Evolutionary conservation across 1,140 invertebrate species (phyloP).

Genomic region (Medauroidea extradentata): DNA sequence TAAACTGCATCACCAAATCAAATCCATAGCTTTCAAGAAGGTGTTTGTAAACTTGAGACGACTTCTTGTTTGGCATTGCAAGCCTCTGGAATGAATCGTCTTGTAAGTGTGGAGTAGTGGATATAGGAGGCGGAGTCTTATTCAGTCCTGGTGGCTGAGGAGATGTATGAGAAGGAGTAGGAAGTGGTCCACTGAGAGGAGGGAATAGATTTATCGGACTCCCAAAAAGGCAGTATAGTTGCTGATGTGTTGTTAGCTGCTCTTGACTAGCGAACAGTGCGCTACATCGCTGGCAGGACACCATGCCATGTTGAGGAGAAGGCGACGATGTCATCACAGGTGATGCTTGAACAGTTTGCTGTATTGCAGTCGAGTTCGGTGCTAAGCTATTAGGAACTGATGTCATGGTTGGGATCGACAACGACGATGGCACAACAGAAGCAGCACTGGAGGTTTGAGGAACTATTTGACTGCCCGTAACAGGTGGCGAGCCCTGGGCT

Average conservation of each 20-base stretch:
- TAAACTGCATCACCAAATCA: conserved; percentile 94
- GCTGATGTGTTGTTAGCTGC: conserved; percentile 75
- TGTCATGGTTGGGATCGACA: conserved; percentile 23
- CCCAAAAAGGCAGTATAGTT: conserved; percentile 73
- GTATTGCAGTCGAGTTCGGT: conserved; percentile 23
- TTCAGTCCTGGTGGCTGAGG: conserved; percentile 19
- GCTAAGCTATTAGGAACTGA: conserved; percentile 36
- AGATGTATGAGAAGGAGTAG: conserved; percentile 27
- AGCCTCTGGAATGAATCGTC: conserved; percentile 19
- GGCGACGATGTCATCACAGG: conserved; percentile 27
- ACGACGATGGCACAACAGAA: neutral
- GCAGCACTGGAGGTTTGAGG: conserved; percentile 14
- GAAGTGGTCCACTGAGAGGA: conserved; percentile 52
- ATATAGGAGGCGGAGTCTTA: conserved; percentile 33
- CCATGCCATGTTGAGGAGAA: conserved; percentile 35
- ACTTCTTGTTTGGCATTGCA: conserved; percentile 53
- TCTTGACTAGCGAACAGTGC: conserved; percentile 74
- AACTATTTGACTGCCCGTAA: conserved; percentile 21
- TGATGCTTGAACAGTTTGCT: conserved; percentile 15
- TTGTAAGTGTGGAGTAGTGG: conserved; percentile 17
- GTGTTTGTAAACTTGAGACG: conserved; percentile 85
- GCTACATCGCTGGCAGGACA: conserved; percentile 69
- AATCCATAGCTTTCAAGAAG: conserved; percentile 90
- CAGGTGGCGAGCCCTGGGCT: conserved; percentile 22
- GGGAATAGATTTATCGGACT: conserved; percentile 58